Evolutionary conservation across 2,113 vertebrate genomes (phyloP).

Genomic region (Puntigrus tetrazona): DNA sequence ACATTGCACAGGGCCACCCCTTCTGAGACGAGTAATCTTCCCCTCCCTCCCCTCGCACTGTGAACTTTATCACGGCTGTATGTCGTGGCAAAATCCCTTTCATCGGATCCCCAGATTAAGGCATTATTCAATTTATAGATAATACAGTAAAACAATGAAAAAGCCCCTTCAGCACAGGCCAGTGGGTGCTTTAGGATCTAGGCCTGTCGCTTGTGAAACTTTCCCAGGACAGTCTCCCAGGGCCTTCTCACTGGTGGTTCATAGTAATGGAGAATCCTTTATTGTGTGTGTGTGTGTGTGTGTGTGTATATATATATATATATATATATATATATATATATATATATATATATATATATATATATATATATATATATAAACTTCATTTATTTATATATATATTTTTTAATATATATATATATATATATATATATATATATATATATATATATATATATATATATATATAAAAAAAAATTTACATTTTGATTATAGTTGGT

Average conservation of each 20-base stretch:
- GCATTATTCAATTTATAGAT: constrained; percentile 54
- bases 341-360: not conserved
- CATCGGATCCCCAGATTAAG: constrained; percentile 36
- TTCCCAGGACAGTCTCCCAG: constrained; percentile 24
- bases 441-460: not conserved
- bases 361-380: not conserved
- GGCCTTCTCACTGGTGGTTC: not conserved
- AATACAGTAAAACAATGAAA: constrained; percentile 49
- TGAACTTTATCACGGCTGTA: constrained; percentile 35
- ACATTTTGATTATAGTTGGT: too few species aligned
- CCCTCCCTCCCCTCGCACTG: not conserved
- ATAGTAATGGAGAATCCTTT: too few species aligned
- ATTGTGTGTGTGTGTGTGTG: too few species aligned
- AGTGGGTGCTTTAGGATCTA: constrained; percentile 6
- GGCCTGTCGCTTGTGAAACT: constrained; percentile 10
- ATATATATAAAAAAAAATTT: too few species aligned
- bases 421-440: too few species aligned
- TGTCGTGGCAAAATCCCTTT: constrained; percentile 45
- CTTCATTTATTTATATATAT: too few species aligned
- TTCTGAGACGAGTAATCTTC: constrained; percentile 43
- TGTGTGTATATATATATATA: not conserved
- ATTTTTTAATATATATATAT: too few species aligned
- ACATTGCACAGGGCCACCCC: constrained; percentile 36
- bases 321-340: not conserved
- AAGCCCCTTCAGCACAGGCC: constrained; percentile 9